Conservation (phyloP, 2,797 vertebrate species). For the Anolis apletophallus region DNA sequence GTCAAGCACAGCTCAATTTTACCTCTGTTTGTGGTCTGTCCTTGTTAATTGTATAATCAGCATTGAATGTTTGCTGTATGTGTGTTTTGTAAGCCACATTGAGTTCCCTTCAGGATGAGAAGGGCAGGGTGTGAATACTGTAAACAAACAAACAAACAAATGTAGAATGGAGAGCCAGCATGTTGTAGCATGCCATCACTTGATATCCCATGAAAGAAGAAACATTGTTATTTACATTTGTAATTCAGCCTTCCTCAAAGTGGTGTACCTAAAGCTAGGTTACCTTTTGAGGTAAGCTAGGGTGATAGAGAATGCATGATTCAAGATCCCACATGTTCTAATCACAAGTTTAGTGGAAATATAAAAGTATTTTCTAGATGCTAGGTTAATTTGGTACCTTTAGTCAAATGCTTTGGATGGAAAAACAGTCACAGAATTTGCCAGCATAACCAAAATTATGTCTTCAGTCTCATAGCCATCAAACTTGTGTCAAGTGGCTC, state of each 20-base stretch:
- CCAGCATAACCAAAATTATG: background rate
- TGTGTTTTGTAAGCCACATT: too few species aligned
- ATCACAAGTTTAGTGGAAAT: background rate
- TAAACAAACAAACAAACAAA: too few species aligned
- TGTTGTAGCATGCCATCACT: too few species aligned
- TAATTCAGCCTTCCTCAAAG: background rate
- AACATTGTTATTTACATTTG: background rate
- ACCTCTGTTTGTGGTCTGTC: too few species aligned
- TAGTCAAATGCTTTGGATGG: background rate
- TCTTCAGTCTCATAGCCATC: background rate
- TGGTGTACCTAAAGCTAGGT: background rate
- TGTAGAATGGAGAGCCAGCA: too few species aligned
- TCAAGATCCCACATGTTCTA: background rate
- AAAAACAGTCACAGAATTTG: background rate
- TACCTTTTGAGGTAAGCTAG: background rate
- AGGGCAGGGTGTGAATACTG: too few species aligned
- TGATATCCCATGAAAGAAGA: too few species aligned
- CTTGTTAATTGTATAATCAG: too few species aligned
- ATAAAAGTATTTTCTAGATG: background rate
- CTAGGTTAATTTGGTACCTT: background rate
- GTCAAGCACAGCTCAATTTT: too few species aligned
- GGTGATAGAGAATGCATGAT: background rate
- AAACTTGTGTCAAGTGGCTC: background rate
- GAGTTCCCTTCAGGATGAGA: too few species aligned
- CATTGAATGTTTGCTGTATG: too few species aligned